These are phyloP conservation scores for Antennarius maculatus DNA, from an alignment of 2,797 vertebrate species.

Conservation along the genomic window DNA sequence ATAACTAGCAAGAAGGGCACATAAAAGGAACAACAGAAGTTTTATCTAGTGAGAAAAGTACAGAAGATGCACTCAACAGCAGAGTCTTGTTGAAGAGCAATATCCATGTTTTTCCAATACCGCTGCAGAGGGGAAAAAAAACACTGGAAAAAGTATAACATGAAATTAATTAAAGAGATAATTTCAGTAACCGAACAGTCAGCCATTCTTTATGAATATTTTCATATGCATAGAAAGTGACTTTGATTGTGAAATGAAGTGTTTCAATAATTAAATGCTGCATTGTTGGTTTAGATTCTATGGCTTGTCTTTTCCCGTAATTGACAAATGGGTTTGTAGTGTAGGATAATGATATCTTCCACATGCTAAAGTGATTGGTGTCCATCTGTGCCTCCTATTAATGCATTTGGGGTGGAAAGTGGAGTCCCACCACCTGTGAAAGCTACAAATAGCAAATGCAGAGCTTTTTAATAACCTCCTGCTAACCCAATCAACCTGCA, in stretches of 20 bases:
- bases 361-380: constrained; percentile 20
- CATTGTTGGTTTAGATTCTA: background rate
- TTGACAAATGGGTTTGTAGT: constrained; percentile 30
- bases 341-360: constrained; percentile 37
- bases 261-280: constrained; percentile 4
- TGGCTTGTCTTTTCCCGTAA: constrained; percentile 9
- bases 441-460: constrained; percentile 35
- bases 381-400: constrained; percentile 48
- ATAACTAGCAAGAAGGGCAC: background rate
- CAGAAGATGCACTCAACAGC: constrained; percentile 2
- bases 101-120: background rate
- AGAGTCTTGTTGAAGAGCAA: constrained; percentile 1
- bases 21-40: background rate
- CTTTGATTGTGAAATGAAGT: constrained; percentile 6
- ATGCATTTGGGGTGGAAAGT: constrained; percentile 37
- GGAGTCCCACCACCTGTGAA: constrained; percentile 50
- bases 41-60: background rate
- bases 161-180: background rate
- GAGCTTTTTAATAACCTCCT: constrained; percentile 31
- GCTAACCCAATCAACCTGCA: constrained; percentile 38
- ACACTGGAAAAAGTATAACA: background rate
- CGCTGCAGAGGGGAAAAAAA: background rate
- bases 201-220: constrained; percentile 8
- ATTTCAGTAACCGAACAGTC: constrained; percentile 1
- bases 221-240: constrained; percentile 4